Conservation (phyloP, 2,797 vertebrate genomes). For the Alexandromys oeconomus region DNA sequence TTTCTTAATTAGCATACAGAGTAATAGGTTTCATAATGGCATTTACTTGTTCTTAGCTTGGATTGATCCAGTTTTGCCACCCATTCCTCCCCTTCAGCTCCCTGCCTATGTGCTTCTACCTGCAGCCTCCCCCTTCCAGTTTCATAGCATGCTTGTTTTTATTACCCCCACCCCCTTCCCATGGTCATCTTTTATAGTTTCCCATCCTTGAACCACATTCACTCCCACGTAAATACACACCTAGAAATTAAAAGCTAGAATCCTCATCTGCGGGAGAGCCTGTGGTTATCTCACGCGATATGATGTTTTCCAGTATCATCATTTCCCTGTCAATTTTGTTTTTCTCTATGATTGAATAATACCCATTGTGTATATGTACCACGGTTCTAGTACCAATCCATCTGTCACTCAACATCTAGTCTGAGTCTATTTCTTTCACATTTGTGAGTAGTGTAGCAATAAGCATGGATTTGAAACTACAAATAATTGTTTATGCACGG, state of each 20-base stretch:
- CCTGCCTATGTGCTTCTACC: neutral
- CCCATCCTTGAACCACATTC: no score
- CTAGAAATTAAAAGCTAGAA: neutral
- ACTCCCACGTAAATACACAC: neutral
- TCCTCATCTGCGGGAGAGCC: neutral
- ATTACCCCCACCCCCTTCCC: neutral
- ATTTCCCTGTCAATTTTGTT: neutral
- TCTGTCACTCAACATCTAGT: neutral
- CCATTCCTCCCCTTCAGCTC: neutral
- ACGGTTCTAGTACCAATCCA: neutral
- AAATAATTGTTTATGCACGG: neutral
- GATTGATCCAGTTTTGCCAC: neutral
- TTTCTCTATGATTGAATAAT: neutral
- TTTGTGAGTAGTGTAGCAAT: neutral
- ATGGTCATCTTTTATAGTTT: neutral
- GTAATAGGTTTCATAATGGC: neutral
- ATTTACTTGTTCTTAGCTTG: no score
- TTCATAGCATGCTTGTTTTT: neutral
- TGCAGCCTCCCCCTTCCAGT: neutral
- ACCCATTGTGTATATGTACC: neutral
- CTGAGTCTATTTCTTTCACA: neutral
- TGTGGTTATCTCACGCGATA: neutral
- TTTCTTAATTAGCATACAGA: neutral
- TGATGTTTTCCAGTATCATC: neutral
- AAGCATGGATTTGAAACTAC: neutral